phyloP scores from a whole-genome alignment of 2,888 invertebrate species.

The Meghimatium bilineatum region DNA sequence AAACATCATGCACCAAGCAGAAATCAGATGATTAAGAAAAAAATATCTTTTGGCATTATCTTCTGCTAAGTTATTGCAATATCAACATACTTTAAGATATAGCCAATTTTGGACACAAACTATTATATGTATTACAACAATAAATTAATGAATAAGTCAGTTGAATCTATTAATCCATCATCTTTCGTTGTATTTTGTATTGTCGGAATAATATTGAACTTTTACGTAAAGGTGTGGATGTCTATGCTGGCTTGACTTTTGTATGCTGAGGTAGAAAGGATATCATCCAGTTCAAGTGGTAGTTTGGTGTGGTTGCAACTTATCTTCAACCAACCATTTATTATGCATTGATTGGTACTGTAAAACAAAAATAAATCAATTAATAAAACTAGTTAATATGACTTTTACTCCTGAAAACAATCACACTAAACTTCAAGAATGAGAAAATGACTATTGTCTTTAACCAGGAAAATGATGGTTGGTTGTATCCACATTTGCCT shows the following conservation, averaged over 20 bases:
- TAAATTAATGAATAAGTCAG: neutral
- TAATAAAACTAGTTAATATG: no score
- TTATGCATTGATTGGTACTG: conserved; percentile 11
- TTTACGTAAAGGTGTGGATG: neutral
- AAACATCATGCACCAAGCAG: neutral
- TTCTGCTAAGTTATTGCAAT: neutral
- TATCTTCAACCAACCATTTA: conserved; percentile 34
- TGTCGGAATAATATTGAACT: no score
- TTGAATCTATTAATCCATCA: neutral
- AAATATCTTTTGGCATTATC: neutral
- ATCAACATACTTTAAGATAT: neutral
- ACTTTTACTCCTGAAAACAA: no score
- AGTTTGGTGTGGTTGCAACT: neutral
- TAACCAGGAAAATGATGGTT: no score
- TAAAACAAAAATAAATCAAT: neutral
- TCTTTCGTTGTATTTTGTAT: neutral
- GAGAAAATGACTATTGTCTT: no score
- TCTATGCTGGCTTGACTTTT: neutral
- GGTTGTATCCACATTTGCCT: no score
- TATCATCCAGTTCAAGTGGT: neutral
- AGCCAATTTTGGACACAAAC: neutral
- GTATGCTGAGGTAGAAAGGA: conserved; percentile 22
- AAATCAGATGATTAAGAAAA: neutral
- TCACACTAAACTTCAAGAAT: no score
- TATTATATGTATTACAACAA: neutral